Base-by-base conservation (phyloP, 2,888 invertebrate species). In the Heliconius ismenius region DNA sequence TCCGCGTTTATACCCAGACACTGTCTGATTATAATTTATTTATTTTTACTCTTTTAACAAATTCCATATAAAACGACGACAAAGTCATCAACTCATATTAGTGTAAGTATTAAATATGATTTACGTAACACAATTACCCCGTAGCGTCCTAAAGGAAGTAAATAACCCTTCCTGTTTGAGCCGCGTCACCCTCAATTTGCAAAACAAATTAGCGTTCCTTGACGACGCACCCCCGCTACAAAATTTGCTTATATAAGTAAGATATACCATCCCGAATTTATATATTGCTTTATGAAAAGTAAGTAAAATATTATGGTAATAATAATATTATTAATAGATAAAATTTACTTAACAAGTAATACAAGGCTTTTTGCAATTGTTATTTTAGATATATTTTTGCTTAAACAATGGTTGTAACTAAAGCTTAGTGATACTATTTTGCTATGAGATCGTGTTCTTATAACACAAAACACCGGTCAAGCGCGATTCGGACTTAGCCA, bases 171-270 rank as follows among this genome's bases (percentile, higher is more conserved):
- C 80, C 82, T 75, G 65, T 72, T 82, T 82, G 82, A 80, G 79
- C 85, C 88, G 89, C 87, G 89, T 91, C 91, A 89, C 90, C 92
- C 92, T 84, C 87, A 85, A 92, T 92, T 92, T 91, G 91, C 91
- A 91, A 92, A 92, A 91, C 92, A 92, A 93, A 92, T 93, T 92
- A 92, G 84, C 85, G 83, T 86, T 86, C 87, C 91, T 90, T 91
- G 89, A 86, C 89, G 83, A 90, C 90, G 58, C 65, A 36, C 76
- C 60, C 75, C 62, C 36, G 15, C 18, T 13, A 7, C n/a, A 36
- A 73, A 49, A 60, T 68, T 76, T 63, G 60, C 76, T 73, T 73
- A 76, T n/a, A 65, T 72, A 60, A n/a, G n/a, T n/a, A n/a, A n/a
- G n/a, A n/a, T 58, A 76, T 64, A 64, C 64, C 58, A 26, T 72